These are phyloP conservation scores for Cheilosia vernalis DNA, from an alignment of 2,888 invertebrate genomes.

Conservation along the genomic window DNA sequence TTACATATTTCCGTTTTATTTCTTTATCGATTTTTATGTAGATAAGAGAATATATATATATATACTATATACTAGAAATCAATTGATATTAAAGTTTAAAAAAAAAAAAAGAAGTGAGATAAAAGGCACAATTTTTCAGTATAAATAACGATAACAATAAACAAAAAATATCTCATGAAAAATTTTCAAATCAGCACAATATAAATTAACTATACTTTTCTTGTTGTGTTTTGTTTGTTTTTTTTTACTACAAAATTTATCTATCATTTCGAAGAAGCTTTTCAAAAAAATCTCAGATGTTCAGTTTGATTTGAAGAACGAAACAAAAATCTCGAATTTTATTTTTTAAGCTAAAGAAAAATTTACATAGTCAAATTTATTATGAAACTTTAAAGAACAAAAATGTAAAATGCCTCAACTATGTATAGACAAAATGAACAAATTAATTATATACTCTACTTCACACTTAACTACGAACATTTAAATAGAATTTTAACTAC, in stretches of 20 bases:
- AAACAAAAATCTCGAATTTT: constrained; percentile 11
- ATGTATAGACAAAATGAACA: constrained; percentile 46
- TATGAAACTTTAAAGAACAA: constrained; percentile 30
- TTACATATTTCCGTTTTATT: constrained; percentile 34
- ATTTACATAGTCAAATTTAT: constrained; percentile 54
- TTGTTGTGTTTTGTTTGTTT: neutral
- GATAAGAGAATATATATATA: constrained; percentile 56
- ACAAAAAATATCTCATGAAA: constrained; percentile 3
- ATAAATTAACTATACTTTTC: neutral
- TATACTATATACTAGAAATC: constrained; percentile 51
- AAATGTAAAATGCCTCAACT: constrained; percentile 53
- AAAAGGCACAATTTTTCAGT: constrained; percentile 67
- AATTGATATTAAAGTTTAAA: constrained; percentile 49
- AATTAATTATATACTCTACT: constrained; percentile 56
- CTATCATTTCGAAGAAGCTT: constrained; percentile 6
- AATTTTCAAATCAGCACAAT: constrained; percentile 54
- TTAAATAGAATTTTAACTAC: constrained; percentile 52
- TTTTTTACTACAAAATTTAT: neutral
- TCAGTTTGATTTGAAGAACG: neutral
- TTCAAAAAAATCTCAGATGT: neutral
- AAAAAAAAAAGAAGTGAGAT: constrained; percentile 28
- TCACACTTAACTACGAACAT: constrained; percentile 55
- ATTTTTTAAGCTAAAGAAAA: constrained; percentile 40
- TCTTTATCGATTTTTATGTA: constrained; percentile 45
- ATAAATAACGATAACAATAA: constrained; percentile 60